Conservation (phyloP, 2,888 invertebrate genomes). For the Drosophila birchii region DNA sequence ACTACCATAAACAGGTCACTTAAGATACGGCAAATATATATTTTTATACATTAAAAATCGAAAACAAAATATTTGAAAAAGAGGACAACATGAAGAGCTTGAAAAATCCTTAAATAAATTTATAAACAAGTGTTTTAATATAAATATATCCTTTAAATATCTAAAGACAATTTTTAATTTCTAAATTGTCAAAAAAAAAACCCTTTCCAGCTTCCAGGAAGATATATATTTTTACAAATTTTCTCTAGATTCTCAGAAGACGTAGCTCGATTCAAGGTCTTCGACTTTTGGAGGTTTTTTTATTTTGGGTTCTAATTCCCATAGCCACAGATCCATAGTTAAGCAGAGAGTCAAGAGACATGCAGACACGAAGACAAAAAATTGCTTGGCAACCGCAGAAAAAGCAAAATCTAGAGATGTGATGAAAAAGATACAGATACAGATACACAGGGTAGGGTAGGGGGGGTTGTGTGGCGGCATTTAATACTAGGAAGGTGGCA, state of each 20-base stretch:
- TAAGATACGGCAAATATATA: too few species aligned
- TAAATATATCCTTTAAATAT: too few species aligned
- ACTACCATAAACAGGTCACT: too few species aligned
- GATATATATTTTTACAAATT: background rate
- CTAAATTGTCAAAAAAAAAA: background rate
- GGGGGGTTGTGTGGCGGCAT: too few species aligned
- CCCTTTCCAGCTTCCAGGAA: background rate
- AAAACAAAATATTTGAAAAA: too few species aligned
- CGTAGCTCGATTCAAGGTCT: conserved; percentile 14
- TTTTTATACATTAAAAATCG: too few species aligned
- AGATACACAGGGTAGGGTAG: conserved; percentile 4
- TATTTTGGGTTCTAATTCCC: conserved; percentile 23
- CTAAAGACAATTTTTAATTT: background rate
- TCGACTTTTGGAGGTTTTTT: conserved; percentile 3
- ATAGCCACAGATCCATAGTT: conserved; percentile 33
- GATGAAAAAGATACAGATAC: conserved; percentile 18
- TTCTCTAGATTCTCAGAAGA: background rate
- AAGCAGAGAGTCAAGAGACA: conserved; percentile 3
- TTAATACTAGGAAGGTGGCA: conserved; percentile 18
- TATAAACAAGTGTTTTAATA: too few species aligned
- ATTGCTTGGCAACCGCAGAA: conserved; percentile 10
- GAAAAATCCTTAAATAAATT: too few species aligned
- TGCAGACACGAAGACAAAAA: background rate
- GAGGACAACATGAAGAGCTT: too few species aligned
- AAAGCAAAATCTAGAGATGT: conserved; percentile 17